phyloP scores from a whole-genome alignment of 2,797 vertebrate genomes.

The Macropodus opercularis region DNA sequence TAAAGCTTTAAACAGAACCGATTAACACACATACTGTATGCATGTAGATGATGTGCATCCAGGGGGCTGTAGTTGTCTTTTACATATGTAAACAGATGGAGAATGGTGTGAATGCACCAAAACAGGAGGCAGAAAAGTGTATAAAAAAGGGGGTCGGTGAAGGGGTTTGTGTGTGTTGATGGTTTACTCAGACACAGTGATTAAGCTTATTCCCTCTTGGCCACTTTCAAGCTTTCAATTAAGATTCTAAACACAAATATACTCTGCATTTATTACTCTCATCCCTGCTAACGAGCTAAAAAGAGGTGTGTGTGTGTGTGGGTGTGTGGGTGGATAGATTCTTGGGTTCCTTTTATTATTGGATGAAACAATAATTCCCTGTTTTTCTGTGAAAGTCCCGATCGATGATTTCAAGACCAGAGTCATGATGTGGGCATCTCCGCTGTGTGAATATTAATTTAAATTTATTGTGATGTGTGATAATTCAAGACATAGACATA shows the following conservation, averaged over 20 bases:
- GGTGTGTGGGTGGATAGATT: slow-evolving; percentile 26
- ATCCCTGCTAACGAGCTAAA: slow-evolving; percentile 72
- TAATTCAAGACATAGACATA: slow-evolving; percentile 45
- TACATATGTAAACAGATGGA: slow-evolving; percentile 64
- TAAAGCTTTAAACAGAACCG: slow-evolving; percentile 44
- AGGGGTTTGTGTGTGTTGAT: slow-evolving; percentile 54
- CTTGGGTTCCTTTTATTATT: slow-evolving; percentile 38
- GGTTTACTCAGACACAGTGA: slow-evolving; percentile 89
- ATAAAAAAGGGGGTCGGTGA: slow-evolving; percentile 1
- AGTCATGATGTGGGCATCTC: slow-evolving; percentile 57
- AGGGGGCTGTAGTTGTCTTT: slow-evolving; percentile 54
- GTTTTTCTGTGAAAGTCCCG: slow-evolving; percentile 60
- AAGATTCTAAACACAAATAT: slow-evolving; percentile 94
- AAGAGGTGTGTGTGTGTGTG: slow-evolving; percentile 51
- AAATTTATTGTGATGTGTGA: slow-evolving; percentile 65
- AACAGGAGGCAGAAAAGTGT: slow-evolving; percentile 16
- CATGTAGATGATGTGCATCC: slow-evolving; percentile 46
- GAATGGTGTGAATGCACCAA: slow-evolving; percentile 22
- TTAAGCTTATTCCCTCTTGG: slow-evolving; percentile 92
- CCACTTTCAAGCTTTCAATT: slow-evolving; percentile 93
- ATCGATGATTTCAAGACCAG: slow-evolving; percentile 51
- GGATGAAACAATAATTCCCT: slow-evolving; percentile 56
- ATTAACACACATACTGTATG: slow-evolving; percentile 34
- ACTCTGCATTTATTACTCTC: slow-evolving; percentile 81
- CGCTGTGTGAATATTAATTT: slow-evolving; percentile 66